Evolutionary conservation across 2,888 invertebrate species (phyloP).

Genomic region (Agrochola lychnidis): DNA sequence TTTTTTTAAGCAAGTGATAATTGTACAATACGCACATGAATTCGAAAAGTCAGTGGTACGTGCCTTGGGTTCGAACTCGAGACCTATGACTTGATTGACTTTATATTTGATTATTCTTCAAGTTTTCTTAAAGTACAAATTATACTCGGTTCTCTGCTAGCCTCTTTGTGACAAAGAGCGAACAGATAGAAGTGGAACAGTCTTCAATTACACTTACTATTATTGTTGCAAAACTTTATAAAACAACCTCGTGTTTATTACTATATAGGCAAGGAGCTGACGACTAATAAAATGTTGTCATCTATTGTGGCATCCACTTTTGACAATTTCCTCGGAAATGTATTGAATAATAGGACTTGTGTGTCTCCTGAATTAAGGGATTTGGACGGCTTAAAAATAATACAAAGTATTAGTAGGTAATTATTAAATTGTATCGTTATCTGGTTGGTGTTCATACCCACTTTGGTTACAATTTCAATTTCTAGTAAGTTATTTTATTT

Average conservation of each 20-base stretch:
- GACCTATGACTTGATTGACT: too few relatives aligned
- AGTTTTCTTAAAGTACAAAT: background rate
- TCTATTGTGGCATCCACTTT: background rate
- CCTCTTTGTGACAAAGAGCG: background rate
- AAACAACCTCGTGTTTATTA: constrained; percentile 15
- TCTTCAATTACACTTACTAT: background rate
- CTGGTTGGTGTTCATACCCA: background rate
- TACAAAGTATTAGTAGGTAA: background rate
- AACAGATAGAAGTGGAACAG: constrained; percentile 8
- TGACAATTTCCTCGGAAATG: background rate
- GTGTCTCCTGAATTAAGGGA: background rate
- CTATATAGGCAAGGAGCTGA: background rate
- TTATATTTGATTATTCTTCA: too few relatives aligned
- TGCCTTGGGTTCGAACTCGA: too few relatives aligned
- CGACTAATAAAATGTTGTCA: background rate
- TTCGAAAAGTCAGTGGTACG: too few relatives aligned
- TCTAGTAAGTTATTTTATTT: too few relatives aligned
- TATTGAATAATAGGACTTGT: background rate
- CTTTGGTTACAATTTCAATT: background rate
- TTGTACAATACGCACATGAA: too few relatives aligned
- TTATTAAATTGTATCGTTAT: background rate
- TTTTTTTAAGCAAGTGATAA: too few relatives aligned
- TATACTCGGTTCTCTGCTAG: background rate
- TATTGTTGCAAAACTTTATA: constrained; percentile 17
- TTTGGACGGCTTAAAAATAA: background rate